These are phyloP conservation scores for Coelopa pilipes DNA, from an alignment of 2,888 invertebrate genomes.

Conservation along the genomic window DNA sequence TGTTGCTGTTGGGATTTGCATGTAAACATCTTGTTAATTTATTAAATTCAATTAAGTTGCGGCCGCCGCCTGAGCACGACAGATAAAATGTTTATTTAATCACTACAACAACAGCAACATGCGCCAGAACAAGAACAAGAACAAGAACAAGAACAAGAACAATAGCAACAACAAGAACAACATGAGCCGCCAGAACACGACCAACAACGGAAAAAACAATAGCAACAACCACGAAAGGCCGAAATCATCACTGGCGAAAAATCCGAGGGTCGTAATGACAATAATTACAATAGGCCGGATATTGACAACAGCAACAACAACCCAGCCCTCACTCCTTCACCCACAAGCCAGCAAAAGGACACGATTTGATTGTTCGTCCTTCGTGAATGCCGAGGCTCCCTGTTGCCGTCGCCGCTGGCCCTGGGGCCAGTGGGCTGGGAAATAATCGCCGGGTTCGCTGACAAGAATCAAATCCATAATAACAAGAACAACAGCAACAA, in stretches of 20 bases:
- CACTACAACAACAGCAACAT: slow-evolving; percentile 19
- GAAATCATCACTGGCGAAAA: neutral
- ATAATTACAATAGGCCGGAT: slow-evolving; percentile 11
- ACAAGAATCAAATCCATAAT: neutral
- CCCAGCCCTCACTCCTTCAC: too few species aligned
- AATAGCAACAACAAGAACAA: slow-evolving; percentile 2
- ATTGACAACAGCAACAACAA: neutral
- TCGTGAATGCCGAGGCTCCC: too few species aligned
- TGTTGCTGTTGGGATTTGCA: neutral
- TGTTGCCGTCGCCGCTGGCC: too few species aligned
- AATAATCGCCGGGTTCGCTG: neutral
- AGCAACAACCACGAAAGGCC: neutral
- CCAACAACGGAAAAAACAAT: neutral
- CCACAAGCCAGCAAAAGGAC: neutral
- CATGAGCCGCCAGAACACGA: neutral
- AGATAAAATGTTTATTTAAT: slow-evolving; percentile 39
- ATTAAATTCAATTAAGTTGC: slow-evolving; percentile 38
- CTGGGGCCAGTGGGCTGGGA: too few species aligned
- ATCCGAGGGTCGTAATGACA: neutral
- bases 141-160: neutral
- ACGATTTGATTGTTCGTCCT: neutral
- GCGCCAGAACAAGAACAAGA: slow-evolving; percentile 2
- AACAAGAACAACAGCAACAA: slow-evolving; percentile 2
- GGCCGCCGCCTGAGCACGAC: slow-evolving; percentile 16
- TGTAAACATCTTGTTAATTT: slow-evolving; percentile 39